Evolutionary conservation across 2,888 invertebrate species (phyloP).

Genomic region (Hofmannophila pseudospretella): DNA sequence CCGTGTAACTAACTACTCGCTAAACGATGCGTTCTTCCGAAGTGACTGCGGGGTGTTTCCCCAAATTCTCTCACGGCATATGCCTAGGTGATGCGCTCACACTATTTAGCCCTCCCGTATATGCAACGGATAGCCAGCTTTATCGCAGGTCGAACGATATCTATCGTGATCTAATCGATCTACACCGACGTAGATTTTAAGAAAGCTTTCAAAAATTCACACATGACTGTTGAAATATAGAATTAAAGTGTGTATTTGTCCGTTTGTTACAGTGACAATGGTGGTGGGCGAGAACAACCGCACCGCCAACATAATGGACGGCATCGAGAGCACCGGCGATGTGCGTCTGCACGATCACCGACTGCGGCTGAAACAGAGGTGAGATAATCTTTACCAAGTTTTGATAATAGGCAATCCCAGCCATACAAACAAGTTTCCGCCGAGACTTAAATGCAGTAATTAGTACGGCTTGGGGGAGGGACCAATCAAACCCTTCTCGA

Average conservation of each 20-base stretch:
- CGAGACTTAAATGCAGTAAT: no score
- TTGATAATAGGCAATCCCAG: no score
- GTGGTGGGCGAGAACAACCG: slow-evolving; percentile 86
- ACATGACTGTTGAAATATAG: neutral
- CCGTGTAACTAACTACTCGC: slow-evolving; percentile 32
- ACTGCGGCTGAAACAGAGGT: slow-evolving; percentile 93
- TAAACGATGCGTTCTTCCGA: slow-evolving; percentile 32
- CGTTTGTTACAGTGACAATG: slow-evolving; percentile 80
- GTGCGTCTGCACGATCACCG: slow-evolving; percentile 94
- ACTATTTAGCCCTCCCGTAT: no score
- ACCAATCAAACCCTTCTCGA: no score
- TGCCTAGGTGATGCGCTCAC: slow-evolving; percentile 16
- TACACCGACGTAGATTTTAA: neutral
- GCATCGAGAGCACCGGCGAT: slow-evolving; percentile 92
- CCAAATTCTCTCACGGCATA: slow-evolving; percentile 24
- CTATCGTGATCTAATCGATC: neutral
- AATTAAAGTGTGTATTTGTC: slow-evolving; percentile 10
- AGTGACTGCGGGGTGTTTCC: slow-evolving; percentile 51
- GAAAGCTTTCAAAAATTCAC: neutral
- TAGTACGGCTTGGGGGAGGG: no score
- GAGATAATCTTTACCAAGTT: no score
- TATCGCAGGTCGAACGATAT: neutral
- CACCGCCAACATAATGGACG: slow-evolving; percentile 91
- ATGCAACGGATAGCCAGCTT: no score
- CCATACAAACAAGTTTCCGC: no score